A percentile compares a stretch with the other conserved stretches of the same genome.
phyloP scores from a whole-genome alignment of 1,140 invertebrate species.

The Macrocentrus cingulum region DNA sequence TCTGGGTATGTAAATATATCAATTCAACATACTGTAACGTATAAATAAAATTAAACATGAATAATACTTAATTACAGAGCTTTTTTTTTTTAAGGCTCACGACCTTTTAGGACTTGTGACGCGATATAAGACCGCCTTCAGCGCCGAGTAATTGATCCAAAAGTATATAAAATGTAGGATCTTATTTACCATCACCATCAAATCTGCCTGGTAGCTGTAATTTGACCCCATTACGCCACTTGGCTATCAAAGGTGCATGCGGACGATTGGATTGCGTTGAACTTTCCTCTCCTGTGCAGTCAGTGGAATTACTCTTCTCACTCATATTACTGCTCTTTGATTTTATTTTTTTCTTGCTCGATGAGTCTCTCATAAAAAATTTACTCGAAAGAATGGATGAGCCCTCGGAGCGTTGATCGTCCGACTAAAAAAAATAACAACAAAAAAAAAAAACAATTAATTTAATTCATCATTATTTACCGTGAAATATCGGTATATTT shows the following conservation, averaged over 20 bases:
- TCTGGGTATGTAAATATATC: too few relatives aligned
- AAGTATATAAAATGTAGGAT: too few relatives aligned
- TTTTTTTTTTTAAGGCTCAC: too few relatives aligned
- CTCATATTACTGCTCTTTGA: conserved; percentile 47
- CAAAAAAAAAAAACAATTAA: conserved; percentile 2
- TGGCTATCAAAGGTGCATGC: conserved; percentile 67
- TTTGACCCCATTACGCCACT: conserved; percentile 70
- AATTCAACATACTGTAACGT: too few relatives aligned
- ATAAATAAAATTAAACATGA: too few relatives aligned
- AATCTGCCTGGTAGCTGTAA: conserved; percentile 66
- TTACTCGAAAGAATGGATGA: conserved; percentile 72
- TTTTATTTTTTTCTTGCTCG: conserved; percentile 55
- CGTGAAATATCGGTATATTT: too few relatives aligned
- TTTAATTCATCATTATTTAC: conserved; percentile 3
- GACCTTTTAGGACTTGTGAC: too few relatives aligned
- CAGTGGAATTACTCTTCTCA: conserved; percentile 47
- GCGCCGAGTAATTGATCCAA: too few relatives aligned
- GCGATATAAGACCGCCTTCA: too few relatives aligned
- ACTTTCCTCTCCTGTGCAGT: conserved; percentile 46
- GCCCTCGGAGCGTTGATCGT: conserved; percentile 73
- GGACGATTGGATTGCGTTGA: conserved; percentile 33
- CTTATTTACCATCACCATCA: conserved; percentile 66
- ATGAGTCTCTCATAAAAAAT: conserved; percentile 67
- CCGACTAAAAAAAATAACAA: conserved; percentile 61
- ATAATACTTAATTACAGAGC: too few relatives aligned